phyloP scores from a whole-genome alignment of 2,113 vertebrate species.

The Procavia capensis region DNA sequence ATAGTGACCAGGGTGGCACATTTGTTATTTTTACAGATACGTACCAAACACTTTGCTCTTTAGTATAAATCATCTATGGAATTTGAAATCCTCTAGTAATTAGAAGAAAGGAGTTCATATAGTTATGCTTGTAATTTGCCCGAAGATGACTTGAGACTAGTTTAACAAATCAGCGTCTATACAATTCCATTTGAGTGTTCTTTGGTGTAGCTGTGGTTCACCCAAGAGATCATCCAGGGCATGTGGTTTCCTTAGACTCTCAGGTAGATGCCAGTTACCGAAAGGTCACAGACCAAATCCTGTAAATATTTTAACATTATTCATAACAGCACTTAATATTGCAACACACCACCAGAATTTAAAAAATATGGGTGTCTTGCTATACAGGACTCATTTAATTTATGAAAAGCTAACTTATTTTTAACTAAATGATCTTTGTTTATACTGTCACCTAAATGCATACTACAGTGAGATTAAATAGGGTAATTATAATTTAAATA shows the following conservation, averaged over 20 bases:
- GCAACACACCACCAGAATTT: conserved; percentile 31
- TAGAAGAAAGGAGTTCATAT: conserved; percentile 40
- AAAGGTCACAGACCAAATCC: conserved; percentile 21
- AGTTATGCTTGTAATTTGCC: neutral
- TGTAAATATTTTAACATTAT: conserved; percentile 34
- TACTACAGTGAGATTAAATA: conserved; percentile 70
- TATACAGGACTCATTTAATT: conserved; percentile 52
- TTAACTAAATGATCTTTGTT: conserved; percentile 41
- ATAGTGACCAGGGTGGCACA: neutral
- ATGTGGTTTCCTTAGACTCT: conserved; percentile 33
- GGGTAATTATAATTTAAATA: conserved; percentile 75
- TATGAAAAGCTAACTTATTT: conserved; percentile 71
- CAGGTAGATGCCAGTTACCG: neutral
- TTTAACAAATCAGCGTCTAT: conserved; percentile 7
- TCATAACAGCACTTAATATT: conserved; percentile 47
- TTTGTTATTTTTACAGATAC: neutral
- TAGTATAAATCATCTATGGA: neutral
- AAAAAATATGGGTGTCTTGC: conserved; percentile 25
- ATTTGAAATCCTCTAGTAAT: conserved; percentile 47
- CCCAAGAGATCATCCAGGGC: neutral
- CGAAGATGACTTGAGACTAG: conserved; percentile 18
- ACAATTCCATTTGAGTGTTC: conserved; percentile 22
- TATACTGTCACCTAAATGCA: conserved; percentile 59
- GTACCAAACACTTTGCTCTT: neutral
- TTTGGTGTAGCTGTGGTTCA: conserved; percentile 13